phyloP scores from a whole-genome alignment of 2,888 invertebrate genomes.

The Yponomeuta cagnagella region DNA sequence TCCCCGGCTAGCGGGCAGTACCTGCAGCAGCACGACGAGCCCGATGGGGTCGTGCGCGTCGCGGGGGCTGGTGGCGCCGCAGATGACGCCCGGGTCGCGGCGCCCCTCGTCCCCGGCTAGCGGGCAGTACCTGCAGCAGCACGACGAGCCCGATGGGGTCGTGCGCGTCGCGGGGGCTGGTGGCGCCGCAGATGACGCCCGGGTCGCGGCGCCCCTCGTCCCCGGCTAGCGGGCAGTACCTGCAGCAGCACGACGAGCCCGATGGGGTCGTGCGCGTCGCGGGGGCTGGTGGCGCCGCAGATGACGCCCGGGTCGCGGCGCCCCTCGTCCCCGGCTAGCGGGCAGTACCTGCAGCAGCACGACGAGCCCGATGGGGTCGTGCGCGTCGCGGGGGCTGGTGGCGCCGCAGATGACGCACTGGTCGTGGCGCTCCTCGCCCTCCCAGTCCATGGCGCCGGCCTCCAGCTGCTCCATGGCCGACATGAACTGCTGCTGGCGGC shows the following conservation, averaged over 20 bases:
- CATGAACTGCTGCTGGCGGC: slow-evolving; percentile 93
- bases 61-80: neutral
- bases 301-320: neutral
- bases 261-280: slow-evolving; percentile 64
- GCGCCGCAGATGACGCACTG: slow-evolving; percentile 98
- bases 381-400: slow-evolving; percentile 88
- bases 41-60: slow-evolving; percentile 77
- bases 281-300: neutral
- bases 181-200: slow-evolving; percentile 92
- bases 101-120: neutral
- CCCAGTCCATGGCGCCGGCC: slow-evolving; percentile 78
- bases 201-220: neutral
- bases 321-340: neutral
- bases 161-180: slow-evolving; percentile 87
- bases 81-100: neutral
- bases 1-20: slow-evolving; percentile 28
- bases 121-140: slow-evolving; percentile 79
- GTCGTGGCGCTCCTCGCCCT: slow-evolving; percentile 81
- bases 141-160: slow-evolving; percentile 89
- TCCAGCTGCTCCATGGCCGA: slow-evolving; percentile 74
- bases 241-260: slow-evolving; percentile 92
- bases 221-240: slow-evolving; percentile 41
- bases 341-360: slow-evolving; percentile 83
- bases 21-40: slow-evolving; percentile 89
- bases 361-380: slow-evolving; percentile 87